Conservation (phyloP, 2,113 vertebrate genomes). For the Ramphastos sulfuratus region DNA sequence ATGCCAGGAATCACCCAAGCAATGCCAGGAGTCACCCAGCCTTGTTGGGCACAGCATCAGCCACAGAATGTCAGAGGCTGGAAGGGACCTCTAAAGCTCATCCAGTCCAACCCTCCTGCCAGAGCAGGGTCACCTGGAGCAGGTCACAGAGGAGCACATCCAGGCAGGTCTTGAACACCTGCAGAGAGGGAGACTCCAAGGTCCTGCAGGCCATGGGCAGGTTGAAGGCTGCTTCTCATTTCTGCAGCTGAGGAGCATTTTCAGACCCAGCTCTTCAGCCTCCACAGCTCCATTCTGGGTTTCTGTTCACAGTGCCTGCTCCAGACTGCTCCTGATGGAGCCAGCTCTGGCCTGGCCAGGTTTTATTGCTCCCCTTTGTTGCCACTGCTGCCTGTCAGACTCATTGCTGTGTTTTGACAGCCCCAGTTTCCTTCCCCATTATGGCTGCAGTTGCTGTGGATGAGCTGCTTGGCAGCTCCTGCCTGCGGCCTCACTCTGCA, state of each 20-base stretch:
- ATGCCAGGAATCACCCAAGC: too few species aligned
- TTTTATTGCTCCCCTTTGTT: slow-evolving; percentile 52
- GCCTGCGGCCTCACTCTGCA: neutral
- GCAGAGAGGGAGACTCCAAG: too few species aligned
- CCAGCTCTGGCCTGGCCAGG: slow-evolving; percentile 14
- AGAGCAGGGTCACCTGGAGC: too few species aligned
- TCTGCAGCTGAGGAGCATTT: neutral
- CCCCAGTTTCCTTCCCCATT: slow-evolving; percentile 29
- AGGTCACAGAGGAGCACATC: too few species aligned
- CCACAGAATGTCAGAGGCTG: too few species aligned
- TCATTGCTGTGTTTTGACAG: slow-evolving; percentile 63
- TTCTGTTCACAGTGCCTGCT: neutral
- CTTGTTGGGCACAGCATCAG: neutral
- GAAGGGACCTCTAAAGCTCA: too few species aligned
- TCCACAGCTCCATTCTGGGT: neutral
- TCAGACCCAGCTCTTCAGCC: neutral
- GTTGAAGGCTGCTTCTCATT: neutral
- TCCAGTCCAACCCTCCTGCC: too few species aligned
- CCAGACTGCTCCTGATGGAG: slow-evolving; percentile 28
- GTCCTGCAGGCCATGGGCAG: neutral
- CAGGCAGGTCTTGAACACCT: too few species aligned
- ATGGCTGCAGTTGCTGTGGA: neutral
- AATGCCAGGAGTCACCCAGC: too few species aligned
- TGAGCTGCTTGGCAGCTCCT: neutral
- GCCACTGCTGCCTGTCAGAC: slow-evolving; percentile 20